A percentile compares a stretch with the other conserved stretches of the same genome.
Evolutionary conservation across 2,888 invertebrate genomes (phyloP).

Genomic region (Aporophyla lueneburgensis): DNA sequence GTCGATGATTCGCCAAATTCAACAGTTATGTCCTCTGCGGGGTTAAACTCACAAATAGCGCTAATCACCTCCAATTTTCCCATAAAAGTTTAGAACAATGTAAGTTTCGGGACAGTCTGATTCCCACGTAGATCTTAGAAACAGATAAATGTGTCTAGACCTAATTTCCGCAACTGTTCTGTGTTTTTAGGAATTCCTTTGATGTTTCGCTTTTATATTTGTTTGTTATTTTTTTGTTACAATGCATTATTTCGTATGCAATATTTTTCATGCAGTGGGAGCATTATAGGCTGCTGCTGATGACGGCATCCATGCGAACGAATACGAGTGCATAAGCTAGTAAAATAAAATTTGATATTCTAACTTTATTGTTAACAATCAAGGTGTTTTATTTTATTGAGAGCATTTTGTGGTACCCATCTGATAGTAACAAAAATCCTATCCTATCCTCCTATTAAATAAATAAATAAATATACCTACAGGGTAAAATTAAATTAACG

Average conservation of each 20-base stretch:
- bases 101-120: constrained; percentile 6
- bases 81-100: constrained; percentile 20
- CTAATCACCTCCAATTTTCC: constrained; percentile 37
- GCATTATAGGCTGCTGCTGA: too few relatives aligned
- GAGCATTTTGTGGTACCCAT: too few relatives aligned
- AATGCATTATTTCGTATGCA: constrained; percentile 12
- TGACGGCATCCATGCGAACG: too few relatives aligned
- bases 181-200: constrained; percentile 23
- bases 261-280: too few relatives aligned
- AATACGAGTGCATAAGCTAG: too few relatives aligned
- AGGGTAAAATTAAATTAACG: too few relatives aligned
- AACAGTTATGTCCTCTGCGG: constrained; percentile 32
- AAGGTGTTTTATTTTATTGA: too few relatives aligned
- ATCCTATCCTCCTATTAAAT: too few relatives aligned
- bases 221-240: neutral
- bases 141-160: constrained; percentile 40
- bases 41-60: neutral
- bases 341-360: too few relatives aligned
- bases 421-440: too few relatives aligned
- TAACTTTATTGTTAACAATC: too few relatives aligned
- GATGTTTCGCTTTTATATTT: constrained; percentile 22
- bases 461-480: too few relatives aligned
- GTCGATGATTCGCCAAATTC: constrained; percentile 20
- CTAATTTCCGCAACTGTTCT: constrained; percentile 19
- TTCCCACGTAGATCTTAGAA: constrained; percentile 25